Conservation (phyloP, 2,888 invertebrate species). For the Watsonalla binaria region DNA sequence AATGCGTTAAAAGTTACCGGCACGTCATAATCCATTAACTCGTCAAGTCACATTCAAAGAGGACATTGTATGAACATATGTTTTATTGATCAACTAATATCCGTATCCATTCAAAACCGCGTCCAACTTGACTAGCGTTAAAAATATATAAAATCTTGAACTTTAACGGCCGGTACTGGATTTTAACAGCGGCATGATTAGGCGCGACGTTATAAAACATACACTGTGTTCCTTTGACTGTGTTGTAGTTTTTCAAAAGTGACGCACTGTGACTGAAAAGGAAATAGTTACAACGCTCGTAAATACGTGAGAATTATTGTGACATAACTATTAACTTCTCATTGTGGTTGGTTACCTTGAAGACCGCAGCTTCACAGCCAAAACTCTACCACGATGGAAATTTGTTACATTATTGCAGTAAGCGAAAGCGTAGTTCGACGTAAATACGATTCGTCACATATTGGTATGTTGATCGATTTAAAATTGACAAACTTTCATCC, state of each 20-base stretch:
- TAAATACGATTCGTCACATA: no score
- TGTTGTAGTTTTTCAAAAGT: constrained; percentile 10
- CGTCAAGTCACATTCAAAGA: constrained; percentile 13
- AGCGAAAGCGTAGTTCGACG: no score
- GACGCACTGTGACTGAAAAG: constrained; percentile 32
- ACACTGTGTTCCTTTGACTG: constrained; percentile 24
- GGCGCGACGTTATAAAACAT: constrained; percentile 35
- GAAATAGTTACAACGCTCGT: constrained; percentile 15
- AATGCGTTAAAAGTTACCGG: constrained; percentile 10
- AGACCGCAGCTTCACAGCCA: no score
- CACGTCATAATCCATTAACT: constrained; percentile 12
- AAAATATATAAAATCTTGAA: constrained; percentile 21
- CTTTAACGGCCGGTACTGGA: constrained; percentile 10
- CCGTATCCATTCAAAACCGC: constrained; percentile 12
- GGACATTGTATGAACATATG: constrained; percentile 25
- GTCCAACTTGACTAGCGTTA: constrained; percentile 15
- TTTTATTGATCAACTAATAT: constrained; percentile 22
- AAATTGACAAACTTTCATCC: no score
- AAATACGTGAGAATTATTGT: constrained; percentile 16
- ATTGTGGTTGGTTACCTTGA: no score
- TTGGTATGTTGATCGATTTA: no score
- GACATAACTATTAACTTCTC: background rate
- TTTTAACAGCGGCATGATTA: constrained; percentile 28
- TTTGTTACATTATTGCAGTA: no score
- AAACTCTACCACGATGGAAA: no score